phyloP scores from a whole-genome alignment of 1,140 invertebrate species.

The Drosophila santomea region DNA sequence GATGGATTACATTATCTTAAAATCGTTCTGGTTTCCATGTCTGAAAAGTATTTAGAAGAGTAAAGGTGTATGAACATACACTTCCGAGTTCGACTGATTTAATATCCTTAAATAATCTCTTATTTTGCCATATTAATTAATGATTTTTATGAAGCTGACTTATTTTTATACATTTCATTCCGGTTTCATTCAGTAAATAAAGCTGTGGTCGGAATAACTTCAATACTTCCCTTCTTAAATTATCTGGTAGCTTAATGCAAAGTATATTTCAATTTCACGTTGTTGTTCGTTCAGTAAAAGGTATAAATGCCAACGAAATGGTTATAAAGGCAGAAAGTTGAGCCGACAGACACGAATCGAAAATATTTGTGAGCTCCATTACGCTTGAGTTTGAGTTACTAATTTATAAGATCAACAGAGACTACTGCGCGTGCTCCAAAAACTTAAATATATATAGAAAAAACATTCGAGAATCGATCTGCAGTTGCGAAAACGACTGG shows the following conservation, averaged over 20 bases:
- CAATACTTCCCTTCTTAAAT: too few relatives aligned
- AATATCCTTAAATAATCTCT: not conserved
- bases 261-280: too few relatives aligned
- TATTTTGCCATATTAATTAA: not conserved
- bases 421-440: slow-evolving; percentile 20
- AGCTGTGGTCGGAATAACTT: too few relatives aligned
- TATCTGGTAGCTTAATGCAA: too few relatives aligned
- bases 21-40: not conserved
- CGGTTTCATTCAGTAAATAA: not conserved
- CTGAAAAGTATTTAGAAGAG: not conserved
- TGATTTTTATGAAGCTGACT: not conserved
- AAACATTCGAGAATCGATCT: slow-evolving; percentile 35
- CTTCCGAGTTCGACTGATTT: not conserved
- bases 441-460: slow-evolving; percentile 6
- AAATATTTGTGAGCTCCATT: slow-evolving; percentile 40
- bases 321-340: slow-evolving; percentile 10
- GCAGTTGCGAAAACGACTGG: slow-evolving; percentile 10
- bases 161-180: not conserved
- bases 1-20: not conserved
- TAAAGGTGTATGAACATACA: too few relatives aligned
- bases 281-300: too few relatives aligned
- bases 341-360: slow-evolving; percentile 17
- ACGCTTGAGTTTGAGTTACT: slow-evolving; percentile 16
- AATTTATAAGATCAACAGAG: slow-evolving; percentile 42
- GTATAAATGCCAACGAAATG: not conserved